A percentile compares a stretch with the other conserved stretches of the same genome.
Evolutionary conservation across 2,888 invertebrate species (phyloP).

Genomic region (Drosophila pseudotalamancana): DNA sequence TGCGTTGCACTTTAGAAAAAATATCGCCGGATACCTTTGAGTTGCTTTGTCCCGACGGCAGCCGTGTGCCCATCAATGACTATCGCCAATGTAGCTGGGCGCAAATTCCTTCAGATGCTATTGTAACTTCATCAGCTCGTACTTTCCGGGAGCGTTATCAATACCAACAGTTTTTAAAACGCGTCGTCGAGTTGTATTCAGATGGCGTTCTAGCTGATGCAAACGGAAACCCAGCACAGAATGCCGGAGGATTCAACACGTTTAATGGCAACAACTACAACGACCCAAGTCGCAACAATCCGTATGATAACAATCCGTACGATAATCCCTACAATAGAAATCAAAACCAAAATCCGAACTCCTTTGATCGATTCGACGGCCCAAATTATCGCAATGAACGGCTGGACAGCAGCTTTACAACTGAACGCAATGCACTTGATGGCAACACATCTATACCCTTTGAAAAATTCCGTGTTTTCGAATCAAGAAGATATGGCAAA

Average conservation of each 20-base stretch:
- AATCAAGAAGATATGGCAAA: constrained; percentile 88
- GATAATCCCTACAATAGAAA: constrained; percentile 52
- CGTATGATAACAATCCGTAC: constrained; percentile 45
- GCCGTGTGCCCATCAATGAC: constrained; percentile 88
- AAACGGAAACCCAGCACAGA: constrained; percentile 50
- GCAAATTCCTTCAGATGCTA: constrained; percentile 91
- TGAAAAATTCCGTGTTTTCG: constrained; percentile 90
- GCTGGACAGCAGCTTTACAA: constrained; percentile 80
- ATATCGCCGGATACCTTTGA: constrained; percentile 90
- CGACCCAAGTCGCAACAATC: constrained; percentile 58
- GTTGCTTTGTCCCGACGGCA: constrained; percentile 92
- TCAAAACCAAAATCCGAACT: constrained; percentile 54
- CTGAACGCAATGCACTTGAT: constrained; percentile 68
- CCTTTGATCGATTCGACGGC: constrained; percentile 56
- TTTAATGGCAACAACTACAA: constrained; percentile 68
- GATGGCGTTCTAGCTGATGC: constrained; percentile 68
- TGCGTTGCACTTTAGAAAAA: constrained; percentile 85
- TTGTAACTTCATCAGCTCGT: constrained; percentile 94
- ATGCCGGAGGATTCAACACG: constrained; percentile 36
- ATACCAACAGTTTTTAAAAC: constrained; percentile 88
- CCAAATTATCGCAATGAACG: constrained; percentile 73
- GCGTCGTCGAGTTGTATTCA: constrained; percentile 86
- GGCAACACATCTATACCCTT: constrained; percentile 73
- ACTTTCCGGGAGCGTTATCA: constrained; percentile 82
- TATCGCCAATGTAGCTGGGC: constrained; percentile 94